phyloP scores from a whole-genome alignment of 2,888 invertebrate genomes.

The Dicyrtomina minuta region DNA sequence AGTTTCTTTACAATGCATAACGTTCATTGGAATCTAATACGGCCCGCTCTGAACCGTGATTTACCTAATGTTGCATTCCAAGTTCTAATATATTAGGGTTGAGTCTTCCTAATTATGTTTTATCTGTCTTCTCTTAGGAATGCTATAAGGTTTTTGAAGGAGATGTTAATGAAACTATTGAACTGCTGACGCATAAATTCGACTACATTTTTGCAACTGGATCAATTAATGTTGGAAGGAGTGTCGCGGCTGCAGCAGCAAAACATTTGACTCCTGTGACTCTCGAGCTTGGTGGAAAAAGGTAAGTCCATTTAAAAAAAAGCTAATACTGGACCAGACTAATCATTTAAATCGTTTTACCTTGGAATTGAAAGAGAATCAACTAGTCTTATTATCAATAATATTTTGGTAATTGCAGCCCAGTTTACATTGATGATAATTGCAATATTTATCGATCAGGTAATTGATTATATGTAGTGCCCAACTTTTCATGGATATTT shows the following conservation, averaged over 20 bases:
- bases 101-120: too few relatives aligned
- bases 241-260: conserved; percentile 78
- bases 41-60: not conserved
- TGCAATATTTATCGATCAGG: conserved; percentile 64
- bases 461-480: conserved; percentile 2
- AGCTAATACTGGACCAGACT: not conserved
- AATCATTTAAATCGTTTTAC: not conserved
- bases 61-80: too few relatives aligned
- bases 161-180: conserved; percentile 80
- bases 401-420: conserved; percentile 56
- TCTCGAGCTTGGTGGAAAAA: conserved; percentile 85
- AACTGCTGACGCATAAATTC: conserved; percentile 80
- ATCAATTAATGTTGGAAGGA: conserved; percentile 78
- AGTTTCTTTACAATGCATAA: too few relatives aligned
- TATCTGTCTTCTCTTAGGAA: conserved; percentile 60
- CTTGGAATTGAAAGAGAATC: too few relatives aligned
- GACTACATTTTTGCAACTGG: conserved; percentile 86
- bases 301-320: conserved; percentile 59
- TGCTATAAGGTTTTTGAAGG: conserved; percentile 79
- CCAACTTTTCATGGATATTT: conserved; percentile 1
- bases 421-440: conserved; percentile 83
- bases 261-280: conserved; percentile 83
- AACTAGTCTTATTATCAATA: not conserved
- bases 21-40: too few relatives aligned
- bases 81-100: conserved; percentile 59